These are phyloP conservation scores for Otis tarda DNA, from an alignment of 2,113 vertebrate species.

Conservation along the genomic window DNA sequence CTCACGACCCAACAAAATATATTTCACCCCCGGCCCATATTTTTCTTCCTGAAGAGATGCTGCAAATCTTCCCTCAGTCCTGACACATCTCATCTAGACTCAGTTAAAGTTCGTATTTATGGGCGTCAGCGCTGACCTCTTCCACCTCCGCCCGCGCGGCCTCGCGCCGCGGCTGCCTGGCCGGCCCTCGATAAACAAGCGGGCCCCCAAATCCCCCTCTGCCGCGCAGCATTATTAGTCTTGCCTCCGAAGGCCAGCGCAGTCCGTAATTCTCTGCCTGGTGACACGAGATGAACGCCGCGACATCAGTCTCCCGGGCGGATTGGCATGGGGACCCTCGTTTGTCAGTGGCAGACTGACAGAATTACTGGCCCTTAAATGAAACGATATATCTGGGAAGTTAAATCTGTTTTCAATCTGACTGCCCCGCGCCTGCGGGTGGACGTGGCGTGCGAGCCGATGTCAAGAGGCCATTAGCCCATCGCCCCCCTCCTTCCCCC, in stretches of 20 bases:
- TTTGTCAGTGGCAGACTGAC: constrained; percentile 79
- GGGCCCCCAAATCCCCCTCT: constrained; percentile 57
- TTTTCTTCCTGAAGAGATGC: constrained; percentile 62
- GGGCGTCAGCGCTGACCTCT: constrained; percentile 69
- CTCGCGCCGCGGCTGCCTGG: constrained; percentile 26
- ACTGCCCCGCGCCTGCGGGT: constrained; percentile 48
- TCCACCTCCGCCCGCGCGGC: constrained; percentile 61
- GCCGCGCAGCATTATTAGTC: constrained; percentile 66
- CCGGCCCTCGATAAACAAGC: constrained; percentile 61
- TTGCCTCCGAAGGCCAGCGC: constrained; percentile 78
- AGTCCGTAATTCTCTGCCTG: constrained; percentile 77
- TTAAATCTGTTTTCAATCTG: constrained; percentile 73
- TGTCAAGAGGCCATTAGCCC: constrained; percentile 62
- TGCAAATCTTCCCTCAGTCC: constrained; percentile 57
- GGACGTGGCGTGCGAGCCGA: constrained; percentile 64
- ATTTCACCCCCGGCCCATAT: constrained; percentile 56
- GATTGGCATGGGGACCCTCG: constrained; percentile 71
- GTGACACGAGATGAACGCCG: constrained; percentile 63
- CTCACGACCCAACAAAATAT: constrained; percentile 42
- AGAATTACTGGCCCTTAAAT: constrained; percentile 81
- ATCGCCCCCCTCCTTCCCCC: not conserved
- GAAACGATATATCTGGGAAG: constrained; percentile 82
- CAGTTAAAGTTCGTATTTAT: constrained; percentile 76
- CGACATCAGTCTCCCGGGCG: constrained; percentile 51
- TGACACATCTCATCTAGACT: constrained; percentile 73